phyloP scores from a whole-genome alignment of 2,888 invertebrate genomes.

The Phyto melanocephala region DNA sequence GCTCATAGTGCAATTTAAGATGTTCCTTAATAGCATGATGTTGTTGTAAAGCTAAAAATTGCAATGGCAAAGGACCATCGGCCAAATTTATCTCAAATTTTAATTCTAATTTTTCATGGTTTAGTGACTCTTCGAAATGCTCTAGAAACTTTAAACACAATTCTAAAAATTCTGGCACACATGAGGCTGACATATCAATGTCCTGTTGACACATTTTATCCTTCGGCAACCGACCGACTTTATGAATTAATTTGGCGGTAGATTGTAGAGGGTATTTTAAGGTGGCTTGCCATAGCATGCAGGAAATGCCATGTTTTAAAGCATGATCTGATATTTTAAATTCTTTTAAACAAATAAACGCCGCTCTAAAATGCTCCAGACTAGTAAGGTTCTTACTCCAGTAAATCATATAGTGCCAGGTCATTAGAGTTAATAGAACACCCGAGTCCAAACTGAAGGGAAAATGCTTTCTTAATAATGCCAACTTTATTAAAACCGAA shows the following conservation, averaged over 20 bases:
- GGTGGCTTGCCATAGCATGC: slow-evolving; percentile 93
- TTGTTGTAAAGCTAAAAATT: slow-evolving; percentile 86
- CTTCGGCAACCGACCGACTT: slow-evolving; percentile 90
- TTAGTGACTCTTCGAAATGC: slow-evolving; percentile 72
- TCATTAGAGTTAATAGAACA: slow-evolving; percentile 89
- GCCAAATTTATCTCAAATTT: slow-evolving; percentile 76
- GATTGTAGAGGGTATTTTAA: slow-evolving; percentile 89
- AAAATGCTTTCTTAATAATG: slow-evolving; percentile 86
- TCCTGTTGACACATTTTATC: slow-evolving; percentile 90
- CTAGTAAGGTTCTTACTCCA: slow-evolving; percentile 90
- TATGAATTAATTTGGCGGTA: slow-evolving; percentile 87
- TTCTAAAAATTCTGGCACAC: slow-evolving; percentile 84
- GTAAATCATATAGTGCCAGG: slow-evolving; percentile 93
- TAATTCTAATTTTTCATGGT: slow-evolving; percentile 74
- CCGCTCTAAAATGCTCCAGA: slow-evolving; percentile 84
- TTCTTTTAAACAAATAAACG: slow-evolving; percentile 83
- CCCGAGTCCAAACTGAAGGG: slow-evolving; percentile 91
- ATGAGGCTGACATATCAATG: slow-evolving; percentile 84
- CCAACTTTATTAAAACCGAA: slow-evolving; percentile 82
- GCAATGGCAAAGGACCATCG: slow-evolving; percentile 81
- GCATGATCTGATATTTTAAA: slow-evolving; percentile 74
- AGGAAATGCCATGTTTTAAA: slow-evolving; percentile 87
- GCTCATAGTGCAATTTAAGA: slow-evolving; percentile 88
- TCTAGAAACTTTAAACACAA: slow-evolving; percentile 76
- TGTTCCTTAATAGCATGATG: slow-evolving; percentile 87